These are phyloP conservation scores for Drymodes brunneopygia DNA, from an alignment of 2,113 vertebrate genomes.

Conservation along the genomic window DNA sequence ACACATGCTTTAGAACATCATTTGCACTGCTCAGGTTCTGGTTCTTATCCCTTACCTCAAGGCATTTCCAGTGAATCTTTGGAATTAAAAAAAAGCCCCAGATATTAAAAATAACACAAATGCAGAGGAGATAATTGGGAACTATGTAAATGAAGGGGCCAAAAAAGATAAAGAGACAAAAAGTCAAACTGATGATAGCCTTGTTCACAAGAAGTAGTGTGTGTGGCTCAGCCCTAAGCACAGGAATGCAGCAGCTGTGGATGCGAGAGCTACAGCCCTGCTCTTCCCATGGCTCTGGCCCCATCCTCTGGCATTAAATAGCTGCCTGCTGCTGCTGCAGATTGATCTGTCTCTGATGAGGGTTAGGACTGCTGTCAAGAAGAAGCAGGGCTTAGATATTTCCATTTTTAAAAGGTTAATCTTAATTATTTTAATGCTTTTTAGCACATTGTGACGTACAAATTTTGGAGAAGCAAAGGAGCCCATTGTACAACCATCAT, in stretches of 20 bases:
- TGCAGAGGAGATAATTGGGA: not conserved
- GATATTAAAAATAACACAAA: not conserved
- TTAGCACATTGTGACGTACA: not conserved
- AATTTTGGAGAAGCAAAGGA: not conserved
- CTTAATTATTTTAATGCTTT: not conserved
- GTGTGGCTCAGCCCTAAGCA: not conserved
- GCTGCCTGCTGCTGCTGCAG: constrained; percentile 25
- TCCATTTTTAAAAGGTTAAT: not conserved
- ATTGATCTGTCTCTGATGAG: constrained; percentile 20
- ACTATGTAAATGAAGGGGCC: not conserved
- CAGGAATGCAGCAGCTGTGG: not conserved
- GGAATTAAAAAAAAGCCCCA: not conserved
- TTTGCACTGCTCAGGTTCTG: not conserved
- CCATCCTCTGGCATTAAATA: not conserved
- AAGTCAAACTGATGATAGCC: not conserved
- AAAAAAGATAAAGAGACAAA: not conserved
- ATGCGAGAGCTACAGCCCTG: not conserved
- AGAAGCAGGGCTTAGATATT: not conserved
- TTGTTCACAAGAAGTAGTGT: not conserved
- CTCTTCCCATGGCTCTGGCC: constrained; percentile 23
- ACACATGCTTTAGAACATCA: not conserved
- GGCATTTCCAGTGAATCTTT: not conserved
- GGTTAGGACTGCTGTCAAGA: not conserved
- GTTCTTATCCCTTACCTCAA: not conserved
- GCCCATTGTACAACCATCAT: not conserved